Base-by-base conservation (phyloP, 2,113 vertebrate species). In the Lates calcarifer region DNA sequence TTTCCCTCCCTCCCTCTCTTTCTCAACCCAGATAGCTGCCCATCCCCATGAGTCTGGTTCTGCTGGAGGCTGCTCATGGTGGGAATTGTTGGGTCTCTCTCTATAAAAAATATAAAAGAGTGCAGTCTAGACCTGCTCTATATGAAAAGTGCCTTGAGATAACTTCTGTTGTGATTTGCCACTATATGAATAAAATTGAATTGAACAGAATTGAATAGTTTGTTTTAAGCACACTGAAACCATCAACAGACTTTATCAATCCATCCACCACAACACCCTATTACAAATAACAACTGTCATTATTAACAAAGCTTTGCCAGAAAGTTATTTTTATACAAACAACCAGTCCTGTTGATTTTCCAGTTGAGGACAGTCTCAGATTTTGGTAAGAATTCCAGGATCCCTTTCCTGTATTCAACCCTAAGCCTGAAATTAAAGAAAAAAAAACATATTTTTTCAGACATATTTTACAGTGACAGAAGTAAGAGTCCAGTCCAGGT, bases 251-350 rank as follows among this genome's bases (percentile, higher is more conserved):
- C 39, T 41, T 41, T 41, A 51, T 71, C 26, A 26, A 26, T 35
- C 28, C 15, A 35, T 43, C 47, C 35, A 35, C 11, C n/a, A 17
- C 2, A 0, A 10, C 62, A 24, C 12, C 61, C 61, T 58, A 58
- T 66, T 66, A 61, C 13, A 73, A 58, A 31, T 8, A 33, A 57
- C 47, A 47, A 28, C 28, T 20, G 45, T 31, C 41, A 55, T 62
- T 45, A 47, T 6, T 47, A 20, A 20, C 43, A 47, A 18, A 47
- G 57, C 43, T 57, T 53, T 43, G 66, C 57, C 39, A 28, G 37
- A 22, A 5, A 37, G 15, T 22, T 47, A 15, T 62, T 37, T 39
- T 3, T 37, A 29, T 70, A 70, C 66, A 79, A 63, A 41, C 11
- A 12, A 41, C 2, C 39, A 13, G 14, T 41, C 29, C 31, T 15